Conservation (phyloP, 1,140 invertebrate species). For the Drosophila pseudoananassae region DNA sequence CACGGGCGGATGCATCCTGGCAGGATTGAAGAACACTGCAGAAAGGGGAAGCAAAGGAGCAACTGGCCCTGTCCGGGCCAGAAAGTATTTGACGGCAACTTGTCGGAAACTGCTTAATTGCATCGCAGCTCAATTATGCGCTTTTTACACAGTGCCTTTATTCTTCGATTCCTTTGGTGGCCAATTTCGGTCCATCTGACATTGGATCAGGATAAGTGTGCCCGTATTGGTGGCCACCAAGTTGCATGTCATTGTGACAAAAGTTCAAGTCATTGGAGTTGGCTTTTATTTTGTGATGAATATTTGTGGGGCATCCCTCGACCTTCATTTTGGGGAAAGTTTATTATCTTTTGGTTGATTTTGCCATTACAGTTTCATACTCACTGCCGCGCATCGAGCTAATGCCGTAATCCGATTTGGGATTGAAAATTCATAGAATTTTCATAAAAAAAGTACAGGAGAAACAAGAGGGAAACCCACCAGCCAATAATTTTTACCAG, state of each 20-base stretch:
- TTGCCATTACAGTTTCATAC: constrained; percentile 1
- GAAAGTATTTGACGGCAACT: constrained; percentile 62
- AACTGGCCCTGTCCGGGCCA: constrained; percentile 24
- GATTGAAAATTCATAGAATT: constrained; percentile 74
- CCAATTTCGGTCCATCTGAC: constrained; percentile 16
- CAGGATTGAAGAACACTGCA: constrained; percentile 5
- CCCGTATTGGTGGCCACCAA: constrained; percentile 19
- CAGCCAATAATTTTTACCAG: constrained; percentile 40
- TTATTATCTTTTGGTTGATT: constrained; percentile 17
- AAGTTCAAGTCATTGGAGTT: constrained; percentile 26
- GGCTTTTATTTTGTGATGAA: constrained; percentile 7
- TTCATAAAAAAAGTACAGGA: constrained; percentile 40
- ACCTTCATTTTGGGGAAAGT: constrained; percentile 39
- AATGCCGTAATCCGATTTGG: constrained; percentile 73
- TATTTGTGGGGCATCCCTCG: constrained; percentile 10
- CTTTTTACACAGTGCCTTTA: background rate
- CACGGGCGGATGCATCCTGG: constrained; percentile 39
- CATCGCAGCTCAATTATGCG: constrained; percentile 70
- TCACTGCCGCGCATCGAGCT: constrained; percentile 9
- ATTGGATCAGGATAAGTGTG: constrained; percentile 18
- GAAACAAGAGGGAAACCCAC: constrained; percentile 11
- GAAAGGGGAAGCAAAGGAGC: background rate
- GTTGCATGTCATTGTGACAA: constrained; percentile 55
- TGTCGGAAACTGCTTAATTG: constrained; percentile 75
- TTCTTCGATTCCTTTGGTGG: background rate